Evolutionary conservation across 1,140 invertebrate species (phyloP).

Genomic region (Drosophila prosaltans): DNA sequence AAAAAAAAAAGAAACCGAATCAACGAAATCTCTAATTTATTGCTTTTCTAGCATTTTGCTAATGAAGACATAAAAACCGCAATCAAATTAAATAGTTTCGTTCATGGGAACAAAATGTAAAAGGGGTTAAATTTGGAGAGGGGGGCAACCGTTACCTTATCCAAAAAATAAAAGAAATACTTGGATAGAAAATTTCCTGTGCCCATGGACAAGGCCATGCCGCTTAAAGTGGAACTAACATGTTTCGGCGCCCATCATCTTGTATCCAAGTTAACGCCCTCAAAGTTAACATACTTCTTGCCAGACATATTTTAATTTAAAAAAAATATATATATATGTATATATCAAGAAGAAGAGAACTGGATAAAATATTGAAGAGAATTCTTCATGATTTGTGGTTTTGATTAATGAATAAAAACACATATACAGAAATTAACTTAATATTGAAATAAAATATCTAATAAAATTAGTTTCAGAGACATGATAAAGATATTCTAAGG

Average conservation of each 20-base stretch:
- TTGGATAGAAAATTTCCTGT: slow-evolving; percentile 12
- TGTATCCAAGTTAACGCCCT: slow-evolving; percentile 5
- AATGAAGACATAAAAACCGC: slow-evolving; percentile 82
- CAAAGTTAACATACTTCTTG: not conserved
- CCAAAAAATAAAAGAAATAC: slow-evolving; percentile 7
- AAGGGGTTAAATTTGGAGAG: slow-evolving; percentile 39
- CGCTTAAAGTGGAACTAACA: slow-evolving; percentile 7
- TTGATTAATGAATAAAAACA: not conserved
- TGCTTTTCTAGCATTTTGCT: slow-evolving; percentile 74
- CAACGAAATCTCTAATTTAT: slow-evolving; percentile 73
- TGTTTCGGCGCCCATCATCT: slow-evolving; percentile 2
- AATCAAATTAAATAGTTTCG: slow-evolving; percentile 80
- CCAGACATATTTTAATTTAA: slow-evolving; percentile 9
- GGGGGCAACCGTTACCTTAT: slow-evolving; percentile 39
- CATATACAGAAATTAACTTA: no score
- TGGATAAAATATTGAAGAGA: not conserved
- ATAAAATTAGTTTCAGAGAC: no score
- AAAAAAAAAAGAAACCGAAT: slow-evolving; percentile 58
- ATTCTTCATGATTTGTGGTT: not conserved
- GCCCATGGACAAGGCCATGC: slow-evolving; percentile 5
- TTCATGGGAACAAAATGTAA: slow-evolving; percentile 79
- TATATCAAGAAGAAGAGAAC: not conserved
- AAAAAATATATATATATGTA: not conserved
- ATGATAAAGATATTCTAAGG: no score
- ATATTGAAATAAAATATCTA: no score